Evolutionary conservation across 2,888 invertebrate species (phyloP).

Genomic region (Notocelia uddmanniana): DNA sequence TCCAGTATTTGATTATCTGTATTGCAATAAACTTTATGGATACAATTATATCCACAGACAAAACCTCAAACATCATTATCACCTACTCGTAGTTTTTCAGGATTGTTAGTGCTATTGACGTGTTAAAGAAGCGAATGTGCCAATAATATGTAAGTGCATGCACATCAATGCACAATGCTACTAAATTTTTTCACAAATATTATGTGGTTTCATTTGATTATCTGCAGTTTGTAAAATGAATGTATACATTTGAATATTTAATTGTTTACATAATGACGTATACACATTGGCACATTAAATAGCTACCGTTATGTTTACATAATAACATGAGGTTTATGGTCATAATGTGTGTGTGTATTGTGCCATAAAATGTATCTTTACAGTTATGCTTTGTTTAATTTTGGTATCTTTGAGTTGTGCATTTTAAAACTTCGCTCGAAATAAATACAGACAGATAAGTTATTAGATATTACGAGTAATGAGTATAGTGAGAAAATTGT

Average conservation of each 20-base stretch:
- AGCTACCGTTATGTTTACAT: no score
- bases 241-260: not conserved
- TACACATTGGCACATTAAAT: no score
- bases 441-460: not conserved
- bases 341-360: not conserved
- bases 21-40: slow-evolving; percentile 16
- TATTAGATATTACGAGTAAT: slow-evolving; percentile 3
- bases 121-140: not conserved
- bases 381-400: slow-evolving; percentile 13
- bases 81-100: no score
- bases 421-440: slow-evolving; percentile 28
- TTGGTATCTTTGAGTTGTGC: slow-evolving; percentile 26
- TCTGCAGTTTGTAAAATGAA: no score
- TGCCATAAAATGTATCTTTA: slow-evolving; percentile 11
- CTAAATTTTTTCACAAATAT: no score
- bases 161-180: not conserved
- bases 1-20: slow-evolving; percentile 52
- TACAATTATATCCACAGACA: not conserved
- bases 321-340: not conserved
- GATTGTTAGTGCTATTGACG: no score
- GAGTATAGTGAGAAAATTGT: slow-evolving; percentile 19
- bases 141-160: not conserved
- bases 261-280: not conserved
- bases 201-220: no score
- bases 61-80: not conserved